These are phyloP conservation scores for Lacanobia oleracea DNA, from an alignment of 2,888 invertebrate genomes.

Conservation along the genomic window DNA sequence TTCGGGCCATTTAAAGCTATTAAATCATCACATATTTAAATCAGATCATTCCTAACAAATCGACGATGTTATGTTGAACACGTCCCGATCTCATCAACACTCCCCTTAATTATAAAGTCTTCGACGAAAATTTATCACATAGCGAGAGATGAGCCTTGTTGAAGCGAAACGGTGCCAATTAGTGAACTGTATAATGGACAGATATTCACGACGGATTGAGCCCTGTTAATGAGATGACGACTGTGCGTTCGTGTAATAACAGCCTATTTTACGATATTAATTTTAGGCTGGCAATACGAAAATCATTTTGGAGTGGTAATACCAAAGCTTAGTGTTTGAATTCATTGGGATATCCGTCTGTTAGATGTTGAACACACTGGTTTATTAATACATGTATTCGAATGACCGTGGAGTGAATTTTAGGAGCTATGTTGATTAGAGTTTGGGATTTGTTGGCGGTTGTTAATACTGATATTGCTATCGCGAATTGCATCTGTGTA, in stretches of 20 bases:
- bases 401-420: constrained; percentile 49
- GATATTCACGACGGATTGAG: constrained; percentile 76
- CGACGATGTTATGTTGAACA: constrained; percentile 21
- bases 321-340: constrained; percentile 38
- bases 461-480: constrained; percentile 27
- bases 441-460: constrained; percentile 22
- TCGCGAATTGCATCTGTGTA: constrained; percentile 4
- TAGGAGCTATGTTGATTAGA: constrained; percentile 43
- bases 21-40: constrained; percentile 40
- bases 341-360: constrained; percentile 41
- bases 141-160: constrained; percentile 63
- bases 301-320: constrained; percentile 54
- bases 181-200: constrained; percentile 76
- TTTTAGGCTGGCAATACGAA: constrained; percentile 63
- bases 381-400: constrained; percentile 55
- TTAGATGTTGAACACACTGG: constrained; percentile 33
- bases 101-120: constrained; percentile 42
- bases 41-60: constrained; percentile 30
- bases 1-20: constrained; percentile 35
- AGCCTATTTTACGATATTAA: constrained; percentile 73
- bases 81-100: constrained; percentile 31
- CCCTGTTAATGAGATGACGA: constrained; percentile 75
- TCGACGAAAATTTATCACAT: constrained; percentile 58
- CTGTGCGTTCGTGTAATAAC: constrained; percentile 70
- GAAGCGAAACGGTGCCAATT: constrained; percentile 80